phyloP scores from a whole-genome alignment of 1,140 invertebrate species.

The Wiebesia pumilae region DNA sequence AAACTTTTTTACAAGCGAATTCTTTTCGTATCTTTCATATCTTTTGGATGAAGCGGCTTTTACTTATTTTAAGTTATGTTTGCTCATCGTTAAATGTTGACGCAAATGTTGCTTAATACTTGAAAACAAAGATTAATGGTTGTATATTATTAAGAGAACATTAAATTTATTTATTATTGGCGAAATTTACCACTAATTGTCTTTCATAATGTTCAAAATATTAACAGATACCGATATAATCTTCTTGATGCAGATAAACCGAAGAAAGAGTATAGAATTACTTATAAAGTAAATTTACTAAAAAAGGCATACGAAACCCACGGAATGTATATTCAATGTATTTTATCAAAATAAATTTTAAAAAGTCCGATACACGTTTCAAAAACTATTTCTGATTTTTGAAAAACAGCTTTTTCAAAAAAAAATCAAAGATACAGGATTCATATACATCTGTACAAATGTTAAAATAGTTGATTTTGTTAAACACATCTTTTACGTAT shows the following conservation, averaged over 20 bases:
- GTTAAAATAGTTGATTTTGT: neutral
- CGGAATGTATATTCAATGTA: neutral
- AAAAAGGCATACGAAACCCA: neutral
- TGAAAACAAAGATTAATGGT: neutral
- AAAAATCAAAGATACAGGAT: neutral
- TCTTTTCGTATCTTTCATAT: neutral
- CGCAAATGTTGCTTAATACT: neutral
- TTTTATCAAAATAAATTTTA: neutral
- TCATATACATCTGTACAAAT: neutral
- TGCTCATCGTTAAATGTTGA: neutral
- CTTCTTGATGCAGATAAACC: neutral
- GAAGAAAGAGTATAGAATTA: constrained; percentile 7
- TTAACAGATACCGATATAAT: neutral
- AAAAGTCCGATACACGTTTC: neutral
- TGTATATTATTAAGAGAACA: neutral
- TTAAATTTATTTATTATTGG: neutral
- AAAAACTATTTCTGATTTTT: neutral
- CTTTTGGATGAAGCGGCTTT: neutral
- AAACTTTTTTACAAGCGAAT: neutral
- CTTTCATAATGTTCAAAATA: neutral
- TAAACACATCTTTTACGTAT: neutral
- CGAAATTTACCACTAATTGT: constrained; percentile 1
- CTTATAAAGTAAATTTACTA: constrained; percentile 3
- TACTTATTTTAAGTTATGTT: neutral
- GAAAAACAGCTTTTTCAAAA: neutral